Conservation (phyloP, 2,888 invertebrate species). For the Melanostoma scalare region DNA sequence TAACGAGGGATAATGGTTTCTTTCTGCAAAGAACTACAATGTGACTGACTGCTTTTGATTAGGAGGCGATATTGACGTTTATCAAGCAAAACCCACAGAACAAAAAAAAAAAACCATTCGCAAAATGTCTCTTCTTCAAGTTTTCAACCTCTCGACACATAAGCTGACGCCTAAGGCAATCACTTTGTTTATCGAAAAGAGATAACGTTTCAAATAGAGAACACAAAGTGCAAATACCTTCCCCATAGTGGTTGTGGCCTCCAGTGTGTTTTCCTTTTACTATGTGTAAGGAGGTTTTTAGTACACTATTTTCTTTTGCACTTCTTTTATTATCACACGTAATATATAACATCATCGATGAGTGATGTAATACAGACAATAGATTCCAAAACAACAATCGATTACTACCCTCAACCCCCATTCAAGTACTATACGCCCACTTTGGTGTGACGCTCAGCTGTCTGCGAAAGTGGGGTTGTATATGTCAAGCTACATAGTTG, state of each 20-base stretch:
- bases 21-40: too few relatives aligned
- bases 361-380: conserved; percentile 19
- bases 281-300: neutral
- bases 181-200: conserved; percentile 2
- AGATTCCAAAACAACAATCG: conserved; percentile 15
- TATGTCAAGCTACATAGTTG: neutral
- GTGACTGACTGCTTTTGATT: too few relatives aligned
- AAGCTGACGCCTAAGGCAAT: neutral
- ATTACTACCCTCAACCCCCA: neutral
- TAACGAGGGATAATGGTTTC: too few relatives aligned
- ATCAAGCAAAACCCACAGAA: too few relatives aligned
- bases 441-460: conserved; percentile 17
- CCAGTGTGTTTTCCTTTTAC: neutral
- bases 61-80: too few relatives aligned
- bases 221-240: too few relatives aligned
- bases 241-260: too few relatives aligned
- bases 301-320: too few relatives aligned
- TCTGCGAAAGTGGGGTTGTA: conserved; percentile 2
- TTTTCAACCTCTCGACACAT: neutral
- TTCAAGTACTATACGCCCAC: neutral
- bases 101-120: too few relatives aligned
- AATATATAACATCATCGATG: neutral
- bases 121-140: too few relatives aligned
- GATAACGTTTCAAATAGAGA: neutral
- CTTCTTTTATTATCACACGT: neutral